These are phyloP conservation scores for Calephelis perditalis DNA, from an alignment of 2,888 invertebrate species.

Conservation along the genomic window DNA sequence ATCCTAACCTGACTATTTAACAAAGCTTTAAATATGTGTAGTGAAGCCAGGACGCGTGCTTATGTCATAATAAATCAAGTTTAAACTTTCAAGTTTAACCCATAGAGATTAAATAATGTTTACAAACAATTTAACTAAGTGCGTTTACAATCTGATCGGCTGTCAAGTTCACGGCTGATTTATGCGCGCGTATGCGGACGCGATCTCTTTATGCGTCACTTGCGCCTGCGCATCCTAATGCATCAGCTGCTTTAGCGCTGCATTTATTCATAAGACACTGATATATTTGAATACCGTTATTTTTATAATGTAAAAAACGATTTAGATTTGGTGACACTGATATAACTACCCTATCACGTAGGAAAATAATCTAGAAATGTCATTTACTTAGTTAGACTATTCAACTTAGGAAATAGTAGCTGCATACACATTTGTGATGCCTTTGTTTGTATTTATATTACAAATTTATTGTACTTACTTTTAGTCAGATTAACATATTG, in stretches of 20 bases:
- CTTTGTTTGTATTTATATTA: too few species aligned
- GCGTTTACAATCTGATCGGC: constrained; percentile 34
- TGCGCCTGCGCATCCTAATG: constrained; percentile 32
- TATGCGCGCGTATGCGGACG: constrained; percentile 43
- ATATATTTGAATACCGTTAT: not conserved
- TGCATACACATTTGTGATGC: too few species aligned
- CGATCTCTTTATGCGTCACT: constrained; percentile 49
- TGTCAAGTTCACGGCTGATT: constrained; percentile 56
- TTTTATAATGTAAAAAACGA: not conserved
- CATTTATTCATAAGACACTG: constrained; percentile 11
- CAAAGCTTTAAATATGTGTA: too few species aligned
- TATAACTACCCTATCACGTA: too few species aligned
- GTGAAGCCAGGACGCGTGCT: too few species aligned
- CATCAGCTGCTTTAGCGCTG: constrained; percentile 27
- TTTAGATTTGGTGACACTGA: not conserved
- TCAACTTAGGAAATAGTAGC: too few species aligned
- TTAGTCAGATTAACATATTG: too few species aligned
- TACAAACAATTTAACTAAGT: constrained; percentile 6
- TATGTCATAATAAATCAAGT: not conserved
- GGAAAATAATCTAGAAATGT: too few species aligned
- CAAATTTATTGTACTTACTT: too few species aligned
- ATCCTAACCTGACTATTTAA: too few species aligned
- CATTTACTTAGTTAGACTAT: too few species aligned
- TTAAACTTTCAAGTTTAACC: constrained; percentile 9
- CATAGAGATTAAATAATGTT: not conserved